Percentiles rank a stretch among this genome's conserved stretches.
phyloP scores from a whole-genome alignment of 2,113 vertebrate species.

The Polypterus bichir region DNA sequence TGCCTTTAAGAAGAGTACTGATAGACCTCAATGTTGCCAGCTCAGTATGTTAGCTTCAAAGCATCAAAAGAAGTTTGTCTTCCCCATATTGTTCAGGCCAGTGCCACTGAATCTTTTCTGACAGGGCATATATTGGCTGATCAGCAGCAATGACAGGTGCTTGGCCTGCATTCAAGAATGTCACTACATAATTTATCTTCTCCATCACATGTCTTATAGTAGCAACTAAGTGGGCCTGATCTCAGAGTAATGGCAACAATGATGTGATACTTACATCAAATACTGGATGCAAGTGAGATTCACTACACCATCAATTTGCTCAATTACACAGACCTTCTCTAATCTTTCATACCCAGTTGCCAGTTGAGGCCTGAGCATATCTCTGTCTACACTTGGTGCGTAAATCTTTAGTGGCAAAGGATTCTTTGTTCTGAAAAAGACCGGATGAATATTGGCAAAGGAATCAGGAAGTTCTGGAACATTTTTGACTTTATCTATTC shows the following conservation, averaged over 20 bases:
- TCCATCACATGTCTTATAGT: constrained; percentile 1
- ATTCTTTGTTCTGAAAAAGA: not conserved
- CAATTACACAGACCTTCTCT: too few relatives aligned
- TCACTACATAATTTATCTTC: not conserved
- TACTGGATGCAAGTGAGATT: rapidly evolving
- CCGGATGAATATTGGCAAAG: constrained; percentile 4
- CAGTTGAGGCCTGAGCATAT: too few relatives aligned
- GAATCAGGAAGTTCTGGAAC: constrained; percentile 8
- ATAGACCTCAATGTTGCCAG: constrained; percentile 3
- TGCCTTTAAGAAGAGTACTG: constrained; percentile 2
- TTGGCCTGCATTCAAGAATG: constrained; percentile 2
- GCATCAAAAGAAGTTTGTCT: constrained; percentile 2
- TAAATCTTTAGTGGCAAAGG: too few relatives aligned
- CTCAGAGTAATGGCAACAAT: not conserved
- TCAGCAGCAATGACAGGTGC: constrained; percentile 1
- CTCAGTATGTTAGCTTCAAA: constrained; percentile 1
- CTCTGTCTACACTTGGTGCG: too few relatives aligned
- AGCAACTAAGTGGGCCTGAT: not conserved
- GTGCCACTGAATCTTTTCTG: constrained; percentile 9
- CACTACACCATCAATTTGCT: too few relatives aligned
- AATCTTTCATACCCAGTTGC: too few relatives aligned
- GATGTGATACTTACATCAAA: constrained; percentile 1
- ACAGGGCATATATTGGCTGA: constrained; percentile 6
- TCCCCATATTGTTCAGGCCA: not conserved
- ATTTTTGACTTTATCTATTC: constrained; percentile 9